These are phyloP conservation scores for Rhopalosiphum nymphaeae DNA, from an alignment of 2,888 invertebrate species.

Conservation along the genomic window DNA sequence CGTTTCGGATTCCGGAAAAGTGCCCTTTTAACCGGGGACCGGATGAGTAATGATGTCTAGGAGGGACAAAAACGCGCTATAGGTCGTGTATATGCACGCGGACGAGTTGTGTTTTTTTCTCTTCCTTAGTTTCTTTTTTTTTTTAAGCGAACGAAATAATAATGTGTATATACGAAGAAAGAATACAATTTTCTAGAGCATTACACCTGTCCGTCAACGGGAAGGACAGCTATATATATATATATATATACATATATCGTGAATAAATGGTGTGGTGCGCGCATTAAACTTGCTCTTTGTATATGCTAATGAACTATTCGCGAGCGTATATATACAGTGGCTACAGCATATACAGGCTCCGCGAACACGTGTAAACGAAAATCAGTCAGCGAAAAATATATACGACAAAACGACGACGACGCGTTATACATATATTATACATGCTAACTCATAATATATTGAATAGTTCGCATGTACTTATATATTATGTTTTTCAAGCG, in stretches of 20 bases:
- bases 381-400: slow-evolving; percentile 17
- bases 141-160: slow-evolving; percentile 55
- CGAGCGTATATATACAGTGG: neutral
- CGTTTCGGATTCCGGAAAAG: slow-evolving; percentile 65
- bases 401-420: neutral
- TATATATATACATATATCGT: neutral
- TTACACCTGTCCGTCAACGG: slow-evolving; percentile 65
- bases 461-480: neutral
- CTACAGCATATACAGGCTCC: neutral
- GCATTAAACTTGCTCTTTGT: slow-evolving; percentile 52
- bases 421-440: slow-evolving; percentile 16
- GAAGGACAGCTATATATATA: slow-evolving; percentile 4
- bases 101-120: slow-evolving; percentile 44
- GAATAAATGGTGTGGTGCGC: slow-evolving; percentile 44
- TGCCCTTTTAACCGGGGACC: slow-evolving; percentile 65
- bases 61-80: slow-evolving; percentile 55
- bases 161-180: slow-evolving; percentile 55
- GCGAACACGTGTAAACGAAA: slow-evolving; percentile 32
- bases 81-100: slow-evolving; percentile 19
- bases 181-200: slow-evolving; percentile 65
- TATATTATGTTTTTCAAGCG: slow-evolving; percentile 27
- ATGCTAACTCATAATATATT: neutral
- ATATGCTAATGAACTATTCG: slow-evolving; percentile 59
- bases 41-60: slow-evolving; percentile 65
- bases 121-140: slow-evolving; percentile 41